A percentile compares a stretch with the other conserved stretches of the same genome.
Evolutionary conservation across 2,888 invertebrate species (phyloP).

Genomic region (Brachyptera putata): DNA sequence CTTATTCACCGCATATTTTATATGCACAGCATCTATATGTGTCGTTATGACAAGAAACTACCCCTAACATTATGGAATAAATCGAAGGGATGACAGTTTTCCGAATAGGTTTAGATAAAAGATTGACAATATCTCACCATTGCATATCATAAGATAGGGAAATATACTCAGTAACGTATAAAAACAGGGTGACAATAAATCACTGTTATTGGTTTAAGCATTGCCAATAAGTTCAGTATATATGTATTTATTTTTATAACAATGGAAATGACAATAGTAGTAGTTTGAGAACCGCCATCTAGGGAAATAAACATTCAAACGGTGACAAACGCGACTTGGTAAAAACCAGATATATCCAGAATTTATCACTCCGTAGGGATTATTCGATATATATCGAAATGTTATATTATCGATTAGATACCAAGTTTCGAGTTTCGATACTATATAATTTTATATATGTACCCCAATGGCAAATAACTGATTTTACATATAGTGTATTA

Average conservation of each 20-base stretch:
- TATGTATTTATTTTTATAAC: not conserved
- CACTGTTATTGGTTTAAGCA: conserved; percentile 4
- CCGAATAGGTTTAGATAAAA: not conserved
- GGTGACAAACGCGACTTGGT: not conserved
- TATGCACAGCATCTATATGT: no score
- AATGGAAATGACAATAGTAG: not conserved
- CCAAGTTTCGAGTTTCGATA: conserved; percentile 1
- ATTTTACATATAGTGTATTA: no score
- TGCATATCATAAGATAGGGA: no score
- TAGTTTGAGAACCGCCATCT: not conserved
- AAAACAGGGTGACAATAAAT: not conserved
- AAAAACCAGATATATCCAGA: not conserved
- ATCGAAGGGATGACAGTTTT: not conserved
- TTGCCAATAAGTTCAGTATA: not conserved
- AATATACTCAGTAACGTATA: not conserved
- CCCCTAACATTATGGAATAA: not conserved
- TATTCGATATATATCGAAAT: not conserved
- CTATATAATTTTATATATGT: no score
- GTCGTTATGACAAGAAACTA: no score
- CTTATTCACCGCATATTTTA: no score
- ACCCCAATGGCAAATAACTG: not conserved
- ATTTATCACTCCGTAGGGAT: not conserved
- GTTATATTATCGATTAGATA: conserved; percentile 2
- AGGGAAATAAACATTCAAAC: not conserved
- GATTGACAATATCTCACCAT: not conserved